These are phyloP conservation scores for Isichthys henryi DNA, from an alignment of 2,113 vertebrate species.

Conservation along the genomic window DNA sequence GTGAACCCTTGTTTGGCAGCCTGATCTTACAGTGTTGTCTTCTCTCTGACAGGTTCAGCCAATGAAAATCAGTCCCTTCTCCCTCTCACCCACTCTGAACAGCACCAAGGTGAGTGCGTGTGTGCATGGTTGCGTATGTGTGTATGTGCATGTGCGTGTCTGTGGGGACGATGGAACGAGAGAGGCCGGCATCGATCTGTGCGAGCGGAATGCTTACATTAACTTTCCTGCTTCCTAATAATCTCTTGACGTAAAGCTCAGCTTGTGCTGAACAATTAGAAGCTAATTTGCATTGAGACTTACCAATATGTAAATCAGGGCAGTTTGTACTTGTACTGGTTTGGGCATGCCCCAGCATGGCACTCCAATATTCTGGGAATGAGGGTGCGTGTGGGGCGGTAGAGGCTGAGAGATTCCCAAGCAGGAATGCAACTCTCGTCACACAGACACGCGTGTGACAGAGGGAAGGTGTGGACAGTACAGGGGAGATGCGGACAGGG, in stretches of 20 bases:
- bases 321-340: conserved; percentile 18
- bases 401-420: background rate
- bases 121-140: conserved; percentile 25
- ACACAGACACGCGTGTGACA: background rate
- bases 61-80: conserved; percentile 71
- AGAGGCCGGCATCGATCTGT: background rate
- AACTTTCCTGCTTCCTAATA: background rate
- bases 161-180: background rate
- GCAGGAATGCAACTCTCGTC: background rate
- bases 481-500: background rate
- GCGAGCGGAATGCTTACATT: background rate
- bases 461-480: background rate
- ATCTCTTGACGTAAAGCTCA: background rate
- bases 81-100: conserved; percentile 65
- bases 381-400: background rate
- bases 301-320: conserved; percentile 43
- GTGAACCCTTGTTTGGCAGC: background rate
- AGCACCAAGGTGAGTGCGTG: conserved; percentile 65
- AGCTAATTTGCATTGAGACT: conserved; percentile 42
- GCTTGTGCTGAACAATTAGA: background rate
- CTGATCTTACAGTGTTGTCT: background rate
- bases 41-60: conserved; percentile 62
- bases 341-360: conserved; percentile 26
- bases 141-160: background rate
- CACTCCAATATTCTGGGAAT: background rate